These are phyloP conservation scores for Epizoanthus scotinus DNA, from an alignment of 92 coral and sea anemone species.

Conservation along the genomic window DNA sequence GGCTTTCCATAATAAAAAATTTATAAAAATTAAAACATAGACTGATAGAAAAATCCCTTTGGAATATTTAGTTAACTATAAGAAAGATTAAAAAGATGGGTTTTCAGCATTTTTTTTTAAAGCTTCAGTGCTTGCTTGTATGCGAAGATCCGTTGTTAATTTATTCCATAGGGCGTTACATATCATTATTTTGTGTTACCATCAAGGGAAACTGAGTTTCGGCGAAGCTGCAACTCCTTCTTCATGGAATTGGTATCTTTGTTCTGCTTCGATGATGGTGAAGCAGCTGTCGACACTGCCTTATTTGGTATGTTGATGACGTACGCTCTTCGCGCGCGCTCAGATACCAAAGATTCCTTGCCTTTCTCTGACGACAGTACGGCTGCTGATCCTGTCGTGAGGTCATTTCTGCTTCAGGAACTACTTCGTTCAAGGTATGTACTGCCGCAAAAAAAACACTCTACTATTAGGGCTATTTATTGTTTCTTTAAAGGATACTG, in stretches of 20 bases:
- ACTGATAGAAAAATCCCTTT: too few species aligned
- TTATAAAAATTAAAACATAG: too few species aligned
- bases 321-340: conserved; percentile 22
- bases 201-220: conserved; percentile 19
- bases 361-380: conserved; percentile 8
- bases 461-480: not conserved
- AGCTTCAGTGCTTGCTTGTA: too few species aligned
- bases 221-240: conserved; percentile 17
- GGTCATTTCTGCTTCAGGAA: conserved; percentile 24
- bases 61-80: too few species aligned
- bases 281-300: not conserved
- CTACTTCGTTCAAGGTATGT: conserved; percentile 12
- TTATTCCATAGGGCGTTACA: too few species aligned
- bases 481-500: too few species aligned
- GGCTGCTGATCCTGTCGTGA: conserved; percentile 6
- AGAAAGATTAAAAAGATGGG: too few species aligned
- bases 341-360: conserved; percentile 7
- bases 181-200: not conserved
- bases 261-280: conserved; percentile 14
- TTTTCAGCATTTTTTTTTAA: too few species aligned
- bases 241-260: conserved; percentile 30
- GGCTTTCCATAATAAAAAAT: too few species aligned
- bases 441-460: not conserved
- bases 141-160: too few species aligned
- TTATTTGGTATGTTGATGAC: conserved; percentile 19